Base-by-base conservation (phyloP, 2,797 vertebrate species). In the Trematomus bernacchii region DNA sequence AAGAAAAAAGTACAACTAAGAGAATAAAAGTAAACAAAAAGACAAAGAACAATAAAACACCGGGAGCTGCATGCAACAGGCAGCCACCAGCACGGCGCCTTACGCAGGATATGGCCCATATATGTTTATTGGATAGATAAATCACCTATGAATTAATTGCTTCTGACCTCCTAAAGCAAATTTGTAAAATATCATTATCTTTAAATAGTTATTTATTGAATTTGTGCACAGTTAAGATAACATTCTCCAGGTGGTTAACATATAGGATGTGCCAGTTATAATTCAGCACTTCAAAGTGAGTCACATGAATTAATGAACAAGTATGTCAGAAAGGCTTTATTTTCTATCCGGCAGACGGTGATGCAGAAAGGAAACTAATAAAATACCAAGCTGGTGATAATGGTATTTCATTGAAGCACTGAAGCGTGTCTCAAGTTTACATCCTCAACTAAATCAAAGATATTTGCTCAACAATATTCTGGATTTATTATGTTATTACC, bases 341-440 rank as follows among this genome's bases (percentile, higher is more conserved):
- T 37, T 37, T 37, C 33, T 37, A 37, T 37, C 33, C 33, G 33
- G 33, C 33, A 37, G 33, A n/a, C 78, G 10, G 47, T 64, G 8
- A 53, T 60, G 21, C 59, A 61, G 18, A 13, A 6, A 66, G 37
- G 40, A 58, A 72, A 71, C 9, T 27, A 46, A 64, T 62, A n/a
- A 74, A 58, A 52, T 10, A 30, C 21, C 15, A 75, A 66, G 10
- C 37, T 51, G 43, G 3, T 59, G 57, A 52, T 59, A 53, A 57
- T 63, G 21, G 21, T 69, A 42, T 77, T 72, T 76, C 2, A 57
- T 40, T 44, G 5, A 61, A 37, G 21, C 13, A 16, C 11, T 1
- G n/a, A 10, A 48, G 11, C 3, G 60, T 14, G n/a, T 30, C 19
- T 46, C 19, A 66, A 27, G 42, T 21, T 46, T 50, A 27, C 19